These are phyloP conservation scores for Microcebus lehilahytsara DNA, from an alignment of 2,113 vertebrate genomes.

Conservation along the genomic window DNA sequence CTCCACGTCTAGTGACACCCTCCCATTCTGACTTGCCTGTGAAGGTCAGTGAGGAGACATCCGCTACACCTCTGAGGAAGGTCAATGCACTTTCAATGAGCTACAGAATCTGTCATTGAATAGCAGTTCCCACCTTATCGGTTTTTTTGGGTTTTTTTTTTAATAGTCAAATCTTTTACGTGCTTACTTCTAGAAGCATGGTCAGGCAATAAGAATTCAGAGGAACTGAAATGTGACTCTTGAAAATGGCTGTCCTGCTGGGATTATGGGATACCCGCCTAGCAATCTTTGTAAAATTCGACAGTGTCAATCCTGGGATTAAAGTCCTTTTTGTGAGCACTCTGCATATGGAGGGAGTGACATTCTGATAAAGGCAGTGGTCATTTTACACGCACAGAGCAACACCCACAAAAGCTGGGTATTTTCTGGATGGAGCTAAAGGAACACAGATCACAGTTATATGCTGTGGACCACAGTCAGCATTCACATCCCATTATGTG, in stretches of 20 bases:
- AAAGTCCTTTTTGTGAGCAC: constrained; percentile 26
- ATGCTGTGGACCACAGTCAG: not conserved
- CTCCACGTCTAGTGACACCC: not conserved
- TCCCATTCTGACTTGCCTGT: not conserved
- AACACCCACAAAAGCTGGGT: not conserved
- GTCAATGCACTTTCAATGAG: not conserved
- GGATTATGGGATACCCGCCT: not conserved
- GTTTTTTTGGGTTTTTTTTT: not conserved
- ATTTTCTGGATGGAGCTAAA: not conserved
- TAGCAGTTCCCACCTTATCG: fast-evolving
- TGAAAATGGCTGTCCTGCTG: not conserved
- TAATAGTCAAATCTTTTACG: not conserved
- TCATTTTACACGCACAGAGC: constrained; percentile 17
- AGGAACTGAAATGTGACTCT: not conserved
- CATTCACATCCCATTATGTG: not conserved
- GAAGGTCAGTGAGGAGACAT: not conserved
- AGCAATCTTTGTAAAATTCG: not conserved
- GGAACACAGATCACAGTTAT: not conserved
- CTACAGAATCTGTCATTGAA: not conserved
- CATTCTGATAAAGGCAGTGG: not conserved
- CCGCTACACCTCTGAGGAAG: not conserved
- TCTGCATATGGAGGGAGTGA: not conserved
- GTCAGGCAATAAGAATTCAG: not conserved
- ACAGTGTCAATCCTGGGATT: not conserved
- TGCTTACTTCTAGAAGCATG: not conserved